Evolutionary conservation across 2,113 vertebrate genomes (phyloP), one percentile per base, ranked within the genome.

Genomic region (Dicentrarchus labrax): DNA sequence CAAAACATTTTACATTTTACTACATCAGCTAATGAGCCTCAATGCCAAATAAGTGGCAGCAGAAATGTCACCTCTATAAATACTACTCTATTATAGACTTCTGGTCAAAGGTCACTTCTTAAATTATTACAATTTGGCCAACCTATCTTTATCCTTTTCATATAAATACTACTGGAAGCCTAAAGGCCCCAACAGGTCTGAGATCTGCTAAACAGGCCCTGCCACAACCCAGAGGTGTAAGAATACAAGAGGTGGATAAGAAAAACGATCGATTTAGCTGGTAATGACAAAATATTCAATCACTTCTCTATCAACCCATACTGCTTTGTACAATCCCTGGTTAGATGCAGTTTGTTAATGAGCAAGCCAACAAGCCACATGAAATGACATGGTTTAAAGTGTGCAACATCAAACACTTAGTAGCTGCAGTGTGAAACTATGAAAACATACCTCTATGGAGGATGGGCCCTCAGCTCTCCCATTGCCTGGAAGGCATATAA

Each of bases 251-350:
- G 30, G 71, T 76, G 36, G 71, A 80, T 69, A 36, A 90, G 72
- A 74, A 68, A 88, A 92, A 92, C 89, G 93, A 95, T 95, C 92
- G 89, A 95, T 93, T 95, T 94, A 94, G 90, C 94, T 95, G 94
- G 93, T 95, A 93, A 93, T 84, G 92, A 95, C 94, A 95, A 95
- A 94, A 85, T 65, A 36, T 72, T 80, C 83, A 80, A 77, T 71
- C 84, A 72, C 87, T 86, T 1, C 66, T 86, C 76, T 51, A 30
- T 88, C 88, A 76, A 68, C 69, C 74, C 88, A 81, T 85, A 24
- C 65, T 61, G 83, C 43, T 88, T 94, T 94, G 94, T 94, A 90
- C 90, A 92, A 91, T 95, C 92, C 93, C 93, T 94, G 93, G 88
- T 86, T 57, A 41, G 76, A 78, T 86, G 61, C 64, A 72, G 22